These are phyloP conservation scores for Ctenopoma kingsleyae DNA, from an alignment of 2,797 vertebrate species.

Conservation along the genomic window DNA sequence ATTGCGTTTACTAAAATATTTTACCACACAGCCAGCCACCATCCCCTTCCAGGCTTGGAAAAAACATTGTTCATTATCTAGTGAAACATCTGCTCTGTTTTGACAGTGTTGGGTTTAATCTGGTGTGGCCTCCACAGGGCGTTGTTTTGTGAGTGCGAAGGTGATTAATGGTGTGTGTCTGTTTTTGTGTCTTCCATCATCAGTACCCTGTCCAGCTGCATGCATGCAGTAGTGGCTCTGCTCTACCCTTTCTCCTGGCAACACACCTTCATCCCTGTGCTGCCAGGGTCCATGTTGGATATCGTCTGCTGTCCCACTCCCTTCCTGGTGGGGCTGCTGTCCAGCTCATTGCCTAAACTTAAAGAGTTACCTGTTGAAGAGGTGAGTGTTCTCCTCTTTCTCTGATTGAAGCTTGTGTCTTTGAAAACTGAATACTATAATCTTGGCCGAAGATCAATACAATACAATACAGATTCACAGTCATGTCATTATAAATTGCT, in stretches of 20 bases:
- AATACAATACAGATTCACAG: conserved; percentile 16
- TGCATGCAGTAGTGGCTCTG: conserved; percentile 95
- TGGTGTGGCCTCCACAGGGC: conserved; percentile 33
- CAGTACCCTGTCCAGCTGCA: conserved; percentile 96
- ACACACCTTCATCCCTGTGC: conserved; percentile 98
- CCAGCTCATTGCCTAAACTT: conserved; percentile 95
- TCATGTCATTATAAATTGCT: conserved; percentile 30
- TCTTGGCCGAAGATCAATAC: conserved; percentile 20
- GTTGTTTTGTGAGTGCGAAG: conserved; percentile 17
- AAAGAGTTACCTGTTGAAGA: conserved; percentile 98
- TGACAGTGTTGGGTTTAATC: conserved; percentile 40
- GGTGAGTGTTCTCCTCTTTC: conserved; percentile 79
- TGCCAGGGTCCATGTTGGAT: conserved; percentile 97
- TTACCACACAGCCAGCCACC: conserved; percentile 9
- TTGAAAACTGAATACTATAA: conserved; percentile 1
- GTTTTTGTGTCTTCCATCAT: conserved; percentile 49
- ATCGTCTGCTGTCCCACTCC: conserved; percentile 98
- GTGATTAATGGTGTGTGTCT: conserved; percentile 21
- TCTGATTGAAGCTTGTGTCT: conserved; percentile 9
- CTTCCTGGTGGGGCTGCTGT: conserved; percentile 96
- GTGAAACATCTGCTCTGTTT: conserved; percentile 55
- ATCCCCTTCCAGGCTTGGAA: conserved; percentile 18
- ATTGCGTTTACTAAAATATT: conserved; percentile 28
- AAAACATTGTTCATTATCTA: conserved; percentile 37
- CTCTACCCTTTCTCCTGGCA: conserved; percentile 99